Base-by-base conservation (phyloP, 2,888 invertebrate species). In the Plagodis dolabraria region DNA sequence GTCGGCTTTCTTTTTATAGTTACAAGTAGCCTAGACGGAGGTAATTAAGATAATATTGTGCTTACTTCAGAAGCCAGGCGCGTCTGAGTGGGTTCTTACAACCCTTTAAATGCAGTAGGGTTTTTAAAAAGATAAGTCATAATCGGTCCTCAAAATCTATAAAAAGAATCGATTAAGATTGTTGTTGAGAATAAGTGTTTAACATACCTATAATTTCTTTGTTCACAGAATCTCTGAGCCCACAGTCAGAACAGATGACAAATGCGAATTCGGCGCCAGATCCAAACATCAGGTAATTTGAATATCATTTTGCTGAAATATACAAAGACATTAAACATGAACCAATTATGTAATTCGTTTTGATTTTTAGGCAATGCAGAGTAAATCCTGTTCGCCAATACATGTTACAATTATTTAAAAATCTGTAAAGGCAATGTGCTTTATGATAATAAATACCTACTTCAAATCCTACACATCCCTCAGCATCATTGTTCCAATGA, bases 151-250 rank as follows among this genome's bases (percentile, higher is more conserved):
- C 70, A 67, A 64, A 68, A 69, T 62, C 60, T 64, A 73, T 69
- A 69, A 67, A 53, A 66, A 63, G 64, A 33, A 49, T 10, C 46
- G 42, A 52, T 53, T 40, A 42, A 43, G 36, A 34, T 46, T 47
- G 35, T 43, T 49, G 42, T 52, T 42, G 49, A 7, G 35, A 33
- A 42, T 22, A 9, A 36, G 7, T 49, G 9, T 48, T 43, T 44
- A 34, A 33, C 11, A 12, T 40, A n/a, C n/a, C n/a, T n/a, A 33
- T 46, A 47, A 49, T 45, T 35, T 40, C 11, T 72, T 89, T 91
- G 85, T 83, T 60, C 76, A 69, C 89, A 92, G 92, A 92, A 72
- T 92, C 92, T 0, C 68, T 91, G n/a, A 92, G 92, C 60, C 91
- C 92, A 2, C 91, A 91, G 66, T 90, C 91, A 5, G 92, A 92